These are phyloP conservation scores for Elysia crispata DNA, from an alignment of 2,888 invertebrate genomes.

Conservation along the genomic window DNA sequence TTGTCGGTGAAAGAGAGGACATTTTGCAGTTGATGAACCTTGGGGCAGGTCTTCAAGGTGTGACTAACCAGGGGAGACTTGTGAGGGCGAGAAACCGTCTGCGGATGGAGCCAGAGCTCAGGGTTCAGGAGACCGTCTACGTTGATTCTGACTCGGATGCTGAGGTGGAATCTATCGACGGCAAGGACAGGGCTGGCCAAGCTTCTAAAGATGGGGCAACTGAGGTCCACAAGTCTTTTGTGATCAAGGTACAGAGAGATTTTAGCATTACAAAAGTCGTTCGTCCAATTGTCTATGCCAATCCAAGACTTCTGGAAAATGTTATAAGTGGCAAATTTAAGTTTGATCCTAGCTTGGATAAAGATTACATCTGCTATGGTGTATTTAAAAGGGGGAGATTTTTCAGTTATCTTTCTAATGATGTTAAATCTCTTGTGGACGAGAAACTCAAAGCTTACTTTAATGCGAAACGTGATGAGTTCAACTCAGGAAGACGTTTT, in stretches of 20 bases:
- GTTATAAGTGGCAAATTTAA: conserved; percentile 39
- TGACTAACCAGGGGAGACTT: too few species aligned
- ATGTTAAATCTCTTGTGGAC: conserved; percentile 23
- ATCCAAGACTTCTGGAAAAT: conserved; percentile 42
- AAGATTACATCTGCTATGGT: conserved; percentile 31
- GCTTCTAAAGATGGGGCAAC: background rate
- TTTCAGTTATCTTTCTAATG: background rate
- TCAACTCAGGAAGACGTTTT: background rate
- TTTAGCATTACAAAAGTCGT: conserved; percentile 33
- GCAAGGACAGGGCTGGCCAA: too few species aligned
- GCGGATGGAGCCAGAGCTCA: background rate
- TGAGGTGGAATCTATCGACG: background rate
- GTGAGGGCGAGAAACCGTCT: too few species aligned
- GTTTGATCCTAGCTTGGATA: conserved; percentile 2
- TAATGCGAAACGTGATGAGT: conserved; percentile 22
- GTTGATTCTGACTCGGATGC: conserved; percentile 36
- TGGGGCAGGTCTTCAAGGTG: too few species aligned
- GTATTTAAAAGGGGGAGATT: conserved; percentile 45
- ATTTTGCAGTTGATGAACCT: too few species aligned
- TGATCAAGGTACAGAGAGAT: conserved; percentile 29
- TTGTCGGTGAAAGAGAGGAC: conserved; percentile 4
- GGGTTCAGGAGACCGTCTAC: conserved; percentile 39
- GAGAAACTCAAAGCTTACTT: conserved; percentile 33
- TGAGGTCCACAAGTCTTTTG: background rate
- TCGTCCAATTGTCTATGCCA: conserved; percentile 37